Conservation (phyloP, 2,888 invertebrate genomes). For the Andrena minutula region DNA sequence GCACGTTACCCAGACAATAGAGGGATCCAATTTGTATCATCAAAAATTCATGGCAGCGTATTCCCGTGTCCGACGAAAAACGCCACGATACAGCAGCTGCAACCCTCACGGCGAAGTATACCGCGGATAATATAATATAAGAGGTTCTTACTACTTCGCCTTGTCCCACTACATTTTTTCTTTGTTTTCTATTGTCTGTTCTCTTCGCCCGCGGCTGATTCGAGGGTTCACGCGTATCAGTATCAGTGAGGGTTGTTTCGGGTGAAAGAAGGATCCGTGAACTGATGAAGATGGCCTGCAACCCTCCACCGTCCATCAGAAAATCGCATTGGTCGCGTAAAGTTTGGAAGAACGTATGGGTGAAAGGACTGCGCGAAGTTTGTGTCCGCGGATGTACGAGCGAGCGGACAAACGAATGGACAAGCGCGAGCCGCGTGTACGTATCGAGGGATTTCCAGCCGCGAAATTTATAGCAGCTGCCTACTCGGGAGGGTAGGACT, state of each 20-base stretch:
- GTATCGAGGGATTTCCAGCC: constrained; percentile 74
- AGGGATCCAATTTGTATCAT: constrained; percentile 81
- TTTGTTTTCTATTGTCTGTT: background rate
- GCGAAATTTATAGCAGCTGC: constrained; percentile 71
- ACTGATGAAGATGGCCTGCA: too few relatives aligned
- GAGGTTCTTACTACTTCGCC: constrained; percentile 42
- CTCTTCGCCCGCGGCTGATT: background rate
- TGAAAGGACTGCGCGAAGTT: constrained; percentile 8
- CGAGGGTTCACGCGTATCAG: too few relatives aligned
- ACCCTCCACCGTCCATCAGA: too few relatives aligned
- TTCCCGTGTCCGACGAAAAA: constrained; percentile 70
- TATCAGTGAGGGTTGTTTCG: too few relatives aligned
- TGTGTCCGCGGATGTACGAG: constrained; percentile 44
- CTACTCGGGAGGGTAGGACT: constrained; percentile 60
- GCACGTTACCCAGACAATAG: constrained; percentile 66
- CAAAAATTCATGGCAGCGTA: constrained; percentile 78
- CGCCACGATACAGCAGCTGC: constrained; percentile 45
- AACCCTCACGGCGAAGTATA: constrained; percentile 49
- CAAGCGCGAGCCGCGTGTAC: constrained; percentile 38
- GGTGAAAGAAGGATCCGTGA: too few relatives aligned
- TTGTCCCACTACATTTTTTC: background rate
- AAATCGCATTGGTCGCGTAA: constrained; percentile 2
- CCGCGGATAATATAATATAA: constrained; percentile 67
- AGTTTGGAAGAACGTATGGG: constrained; percentile 44
- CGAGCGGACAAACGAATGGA: constrained; percentile 41